Evolutionary conservation across 2,888 invertebrate species (phyloP).

Genomic region (Teinopalpus imperialis): DNA sequence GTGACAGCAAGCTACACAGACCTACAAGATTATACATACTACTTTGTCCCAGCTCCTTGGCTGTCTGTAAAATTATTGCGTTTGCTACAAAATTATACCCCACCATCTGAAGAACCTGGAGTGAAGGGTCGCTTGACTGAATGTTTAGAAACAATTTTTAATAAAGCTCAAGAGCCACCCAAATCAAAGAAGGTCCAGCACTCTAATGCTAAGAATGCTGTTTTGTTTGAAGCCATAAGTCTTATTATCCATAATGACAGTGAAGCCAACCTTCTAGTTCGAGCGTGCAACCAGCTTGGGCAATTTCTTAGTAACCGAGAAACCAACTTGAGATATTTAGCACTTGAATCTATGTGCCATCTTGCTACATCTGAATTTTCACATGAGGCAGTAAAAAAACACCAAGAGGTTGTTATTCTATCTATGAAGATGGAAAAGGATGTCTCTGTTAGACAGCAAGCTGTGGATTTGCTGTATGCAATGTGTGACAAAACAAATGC

Average conservation of each 20-base stretch:
- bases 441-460: slow-evolving; percentile 98
- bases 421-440: slow-evolving; percentile 99
- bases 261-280: slow-evolving; percentile 97
- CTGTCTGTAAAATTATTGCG: slow-evolving; percentile 98
- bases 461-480: slow-evolving; percentile 98
- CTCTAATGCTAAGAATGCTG: slow-evolving; percentile 99
- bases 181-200: slow-evolving; percentile 99
- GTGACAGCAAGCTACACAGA: slow-evolving; percentile 99
- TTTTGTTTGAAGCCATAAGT: slow-evolving; percentile 99
- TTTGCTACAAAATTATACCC: slow-evolving; percentile 98
- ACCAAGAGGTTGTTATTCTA: slow-evolving; percentile 99
- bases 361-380: slow-evolving; percentile 99
- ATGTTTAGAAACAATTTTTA: slow-evolving; percentile 98
- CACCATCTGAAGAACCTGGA: slow-evolving; percentile 97
- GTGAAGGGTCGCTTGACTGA: slow-evolving; percentile 97
- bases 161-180: slow-evolving; percentile 99
- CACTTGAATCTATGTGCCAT: slow-evolving; percentile 99
- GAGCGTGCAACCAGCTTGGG: slow-evolving; percentile 99
- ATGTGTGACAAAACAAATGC: slow-evolving; percentile 99
- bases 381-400: slow-evolving; percentile 99
- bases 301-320: slow-evolving; percentile 98
- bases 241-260: slow-evolving; percentile 99
- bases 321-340: slow-evolving; percentile 98
- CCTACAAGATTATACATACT: slow-evolving; percentile 99
- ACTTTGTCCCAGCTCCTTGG: slow-evolving; percentile 99